Percentiles rank a stretch among this genome's conserved stretches.
Evolutionary conservation across 2,113 vertebrate species (phyloP).

Genomic region (Panthera tigris): DNA sequence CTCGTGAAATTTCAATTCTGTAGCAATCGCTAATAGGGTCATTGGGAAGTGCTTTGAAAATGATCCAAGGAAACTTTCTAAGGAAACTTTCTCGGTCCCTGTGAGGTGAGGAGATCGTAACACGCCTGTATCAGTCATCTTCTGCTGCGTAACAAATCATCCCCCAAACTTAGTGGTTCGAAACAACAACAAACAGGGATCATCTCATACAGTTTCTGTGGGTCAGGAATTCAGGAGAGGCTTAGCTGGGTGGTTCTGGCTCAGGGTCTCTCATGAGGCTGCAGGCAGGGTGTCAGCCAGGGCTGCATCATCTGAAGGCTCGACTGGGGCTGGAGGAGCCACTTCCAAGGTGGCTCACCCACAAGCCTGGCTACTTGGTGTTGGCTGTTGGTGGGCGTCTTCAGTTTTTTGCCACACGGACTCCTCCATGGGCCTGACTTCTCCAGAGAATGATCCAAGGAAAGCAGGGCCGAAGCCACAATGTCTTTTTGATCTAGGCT

Average conservation of each 20-base stretch:
- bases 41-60: neutral
- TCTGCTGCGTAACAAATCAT: neutral
- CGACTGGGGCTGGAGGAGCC: accelerated
- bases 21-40: neutral
- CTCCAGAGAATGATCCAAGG: neutral
- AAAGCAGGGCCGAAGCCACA: neutral
- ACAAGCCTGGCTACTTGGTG: neutral
- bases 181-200: neutral
- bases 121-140: neutral
- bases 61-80: neutral
- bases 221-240: neutral
- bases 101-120: neutral
- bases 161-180: neutral
- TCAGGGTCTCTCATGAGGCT: neutral
- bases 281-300: neutral
- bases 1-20: neutral
- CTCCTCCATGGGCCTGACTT: too few relatives aligned
- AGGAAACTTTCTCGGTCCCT: neutral
- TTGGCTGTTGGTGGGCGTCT: neutral
- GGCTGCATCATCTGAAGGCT: neutral
- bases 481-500: neutral
- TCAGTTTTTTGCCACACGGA: neutral
- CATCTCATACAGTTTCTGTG: neutral
- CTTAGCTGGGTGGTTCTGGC: neutral
- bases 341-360: neutral